Conservation (phyloP, 2,113 vertebrate genomes). For the Patagioenas fasciata region DNA sequence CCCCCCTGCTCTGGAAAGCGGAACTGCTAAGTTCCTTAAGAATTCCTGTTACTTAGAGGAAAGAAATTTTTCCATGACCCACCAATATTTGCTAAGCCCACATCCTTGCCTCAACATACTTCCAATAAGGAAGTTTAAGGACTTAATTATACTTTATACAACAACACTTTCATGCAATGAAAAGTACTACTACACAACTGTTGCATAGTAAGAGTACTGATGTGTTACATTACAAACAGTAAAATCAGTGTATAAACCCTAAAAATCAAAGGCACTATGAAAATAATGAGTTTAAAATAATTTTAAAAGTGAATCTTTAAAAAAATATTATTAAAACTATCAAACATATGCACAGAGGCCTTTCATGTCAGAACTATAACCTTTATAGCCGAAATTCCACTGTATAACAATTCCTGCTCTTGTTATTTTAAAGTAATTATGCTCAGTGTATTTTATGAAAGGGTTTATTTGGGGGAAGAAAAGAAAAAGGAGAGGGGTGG, state of each 20-base stretch:
- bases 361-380: not conserved
- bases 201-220: accelerated
- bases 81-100: not conserved
- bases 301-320: not conserved
- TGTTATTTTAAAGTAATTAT: not conserved
- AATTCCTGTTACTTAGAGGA: not conserved
- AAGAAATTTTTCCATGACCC: not conserved
- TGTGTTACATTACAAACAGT: not conserved
- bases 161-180: not conserved
- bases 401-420: not conserved
- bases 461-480: not conserved
- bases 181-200: not conserved
- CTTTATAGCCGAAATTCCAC: not conserved
- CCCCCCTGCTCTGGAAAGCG: not conserved
- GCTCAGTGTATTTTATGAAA: not conserved
- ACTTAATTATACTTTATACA: not conserved
- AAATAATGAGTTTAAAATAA: not conserved
- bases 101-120: not conserved
- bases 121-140: not conserved
- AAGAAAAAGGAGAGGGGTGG: not conserved
- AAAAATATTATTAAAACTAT: not conserved
- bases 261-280: not conserved
- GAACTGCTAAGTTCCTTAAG: not conserved
- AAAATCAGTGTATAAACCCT: not conserved
- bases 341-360: not conserved